Percentiles rank a stretch among this genome's conserved stretches.
Evolutionary conservation across 2,797 vertebrate species (phyloP).

Genomic region (Falco rusticolus): DNA sequence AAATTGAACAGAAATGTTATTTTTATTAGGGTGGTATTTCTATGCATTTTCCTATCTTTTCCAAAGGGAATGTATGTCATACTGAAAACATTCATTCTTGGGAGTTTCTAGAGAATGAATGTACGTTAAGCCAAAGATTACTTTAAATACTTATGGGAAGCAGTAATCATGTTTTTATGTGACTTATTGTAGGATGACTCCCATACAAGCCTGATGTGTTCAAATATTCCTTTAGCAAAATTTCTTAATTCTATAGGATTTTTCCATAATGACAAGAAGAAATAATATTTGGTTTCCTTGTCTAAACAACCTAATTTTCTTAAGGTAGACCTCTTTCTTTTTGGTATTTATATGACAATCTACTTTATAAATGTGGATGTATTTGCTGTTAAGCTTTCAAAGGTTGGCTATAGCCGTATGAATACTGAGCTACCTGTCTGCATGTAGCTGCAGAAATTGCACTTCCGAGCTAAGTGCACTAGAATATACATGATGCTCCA

Average conservation of each 20-base stretch:
- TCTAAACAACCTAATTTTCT: not conserved
- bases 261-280: not conserved
- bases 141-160: not conserved
- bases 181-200: not conserved
- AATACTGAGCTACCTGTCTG: not conserved
- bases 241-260: not conserved
- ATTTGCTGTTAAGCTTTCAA: not conserved
- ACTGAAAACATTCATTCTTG: not conserved
- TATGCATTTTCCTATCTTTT: not conserved
- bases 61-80: not conserved
- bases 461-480: not conserved
- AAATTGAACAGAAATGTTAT: not conserved
- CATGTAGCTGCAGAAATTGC: not conserved
- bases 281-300: not conserved
- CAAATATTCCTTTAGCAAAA: not conserved
- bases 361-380: not conserved
- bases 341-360: not conserved
- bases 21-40: not conserved
- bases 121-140: not conserved
- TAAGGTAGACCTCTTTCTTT: not conserved
- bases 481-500: not conserved
- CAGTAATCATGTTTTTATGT: not conserved
- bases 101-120: not conserved
- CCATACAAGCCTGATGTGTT: not conserved
- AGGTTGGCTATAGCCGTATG: not conserved